Base-by-base conservation (phyloP, 2,797 vertebrate species). In the Poeciliopsis paucimaculata region DNA sequence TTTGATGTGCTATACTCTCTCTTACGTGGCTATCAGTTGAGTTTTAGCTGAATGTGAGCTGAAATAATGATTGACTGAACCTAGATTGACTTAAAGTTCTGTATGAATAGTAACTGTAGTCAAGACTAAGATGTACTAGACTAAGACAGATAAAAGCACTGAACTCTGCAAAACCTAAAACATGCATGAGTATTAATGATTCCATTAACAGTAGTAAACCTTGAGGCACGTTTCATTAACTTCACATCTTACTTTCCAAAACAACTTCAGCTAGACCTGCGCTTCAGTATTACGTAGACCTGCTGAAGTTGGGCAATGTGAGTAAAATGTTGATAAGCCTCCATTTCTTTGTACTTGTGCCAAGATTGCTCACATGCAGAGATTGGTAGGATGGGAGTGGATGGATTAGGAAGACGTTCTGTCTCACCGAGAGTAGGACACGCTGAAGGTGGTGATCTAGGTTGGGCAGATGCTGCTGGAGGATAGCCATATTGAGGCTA, bases 341-440 rank as follows among this genome's bases (percentile, higher is more conserved):
- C 49, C 64, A 87, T 90, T 82, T 80, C 87, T 94, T 79, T 91
- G 90, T 91, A 92, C 85, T 84, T 78, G 79, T 92, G 94, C 92
- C 93, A 95, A 89, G 84, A 89, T 51, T 68, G 86, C 85, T 87
- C 78, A 60, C 88, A 87, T 51, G 89, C 82, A 79, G 87, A 79
- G 76, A 75, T 62, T 82, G 84, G 82, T 28, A 75, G 85, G 85
- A 87, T 87, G 87, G 84, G 76, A 84, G 83, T 79, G 74, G 85
- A 84, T 53, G 84, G 91, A 90, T 92, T 91, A 91, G 76, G 83
- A 55, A 70, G 84, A 91, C 88, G 90, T 92, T 89, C 87, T 78
- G 87, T 82, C 80, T 90, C 76, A 45, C 77, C 78, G 85, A 79
- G 84, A 87, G 76, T 51, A 71, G 76, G 85, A 74, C 64, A 70